Base-by-base conservation (phyloP, 2,113 vertebrate species). In the Gulo gulo region DNA sequence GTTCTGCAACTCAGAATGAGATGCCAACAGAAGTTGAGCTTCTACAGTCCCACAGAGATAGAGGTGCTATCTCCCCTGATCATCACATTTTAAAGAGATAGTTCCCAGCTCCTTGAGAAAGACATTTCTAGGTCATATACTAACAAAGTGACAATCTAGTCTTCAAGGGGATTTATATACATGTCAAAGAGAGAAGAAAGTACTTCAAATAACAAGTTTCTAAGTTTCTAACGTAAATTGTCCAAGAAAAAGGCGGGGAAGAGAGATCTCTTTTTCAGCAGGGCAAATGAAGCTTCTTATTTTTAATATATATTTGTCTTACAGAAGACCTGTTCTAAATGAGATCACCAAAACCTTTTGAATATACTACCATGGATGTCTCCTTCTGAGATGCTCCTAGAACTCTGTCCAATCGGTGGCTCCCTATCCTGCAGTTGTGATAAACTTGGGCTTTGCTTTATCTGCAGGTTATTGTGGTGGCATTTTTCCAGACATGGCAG, bases 261-360 rank as follows among this genome's bases (percentile, higher is more conserved):
- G 50, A 3, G 1, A 63, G 71, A 73, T 34, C 5, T 88, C 6
- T 50, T 57, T 96, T 88, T 83, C 50, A 88, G 47, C 18, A 76
- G 34, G 31, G 6, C 65, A 4, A 74, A 47, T 13, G 47, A 73
- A 80, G 16, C 34, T 71, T 85, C 50, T 79, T 85, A 71, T 47
- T 79, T 84, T 92, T 73, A 81, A 74, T 82, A 82, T 81, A 20
- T 63, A 78, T 83, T 84, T 96, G 50, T 71, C 50, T 96, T 71
- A 94, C 7, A 88, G 52, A 89, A 80, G 0, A 79, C 9, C 0
- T 12, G 36, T 36, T 52, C 67, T 89, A 74, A 95, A 52, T 78
- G 36, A 69, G 34, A 71, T 34, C 20, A 39, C 69, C 45, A 26
- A 90, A 86, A 42, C 2, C 0, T 76, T 59, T 57, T 34, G 29